Percentiles rank a stretch among this genome's conserved stretches.
These are phyloP conservation scores for Chrysocyon brachyurus DNA, from an alignment of 2,797 vertebrate species.

Conservation along the genomic window DNA sequence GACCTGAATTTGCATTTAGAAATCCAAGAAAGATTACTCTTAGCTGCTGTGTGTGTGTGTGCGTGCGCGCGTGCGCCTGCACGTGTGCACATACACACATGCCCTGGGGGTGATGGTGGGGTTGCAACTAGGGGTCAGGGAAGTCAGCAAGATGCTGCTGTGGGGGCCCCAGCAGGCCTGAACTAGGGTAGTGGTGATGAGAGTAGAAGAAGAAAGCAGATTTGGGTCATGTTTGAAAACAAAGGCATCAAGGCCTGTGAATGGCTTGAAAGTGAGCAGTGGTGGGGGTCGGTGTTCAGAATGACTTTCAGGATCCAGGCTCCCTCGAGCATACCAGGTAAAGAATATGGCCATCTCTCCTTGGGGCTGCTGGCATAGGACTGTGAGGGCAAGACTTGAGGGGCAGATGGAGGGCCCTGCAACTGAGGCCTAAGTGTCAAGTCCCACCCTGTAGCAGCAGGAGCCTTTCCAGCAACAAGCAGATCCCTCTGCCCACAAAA, in stretches of 20 bases:
- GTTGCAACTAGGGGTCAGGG: background rate
- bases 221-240: background rate
- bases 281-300: background rate
- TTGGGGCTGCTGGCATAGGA: background rate
- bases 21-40: background rate
- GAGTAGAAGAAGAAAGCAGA: background rate
- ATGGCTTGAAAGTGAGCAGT: background rate
- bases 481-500: slow-evolving; percentile 43
- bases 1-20: background rate
- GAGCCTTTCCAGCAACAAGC: slow-evolving; percentile 26
- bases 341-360: background rate
- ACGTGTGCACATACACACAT: no score
- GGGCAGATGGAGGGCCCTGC: background rate
- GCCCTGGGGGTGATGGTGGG: background rate
- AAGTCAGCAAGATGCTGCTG: background rate
- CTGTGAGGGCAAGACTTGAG: background rate
- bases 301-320: background rate
- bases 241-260: background rate
- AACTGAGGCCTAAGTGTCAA: background rate
- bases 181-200: background rate
- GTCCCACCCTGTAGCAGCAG: slow-evolving; percentile 17
- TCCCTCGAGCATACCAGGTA: background rate
- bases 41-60: no score
- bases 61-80: no score
- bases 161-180: background rate